A percentile compares a stretch with the other conserved stretches of the same genome.
phyloP scores from a whole-genome alignment of 2,888 invertebrate species.

The Myathropa florea region DNA sequence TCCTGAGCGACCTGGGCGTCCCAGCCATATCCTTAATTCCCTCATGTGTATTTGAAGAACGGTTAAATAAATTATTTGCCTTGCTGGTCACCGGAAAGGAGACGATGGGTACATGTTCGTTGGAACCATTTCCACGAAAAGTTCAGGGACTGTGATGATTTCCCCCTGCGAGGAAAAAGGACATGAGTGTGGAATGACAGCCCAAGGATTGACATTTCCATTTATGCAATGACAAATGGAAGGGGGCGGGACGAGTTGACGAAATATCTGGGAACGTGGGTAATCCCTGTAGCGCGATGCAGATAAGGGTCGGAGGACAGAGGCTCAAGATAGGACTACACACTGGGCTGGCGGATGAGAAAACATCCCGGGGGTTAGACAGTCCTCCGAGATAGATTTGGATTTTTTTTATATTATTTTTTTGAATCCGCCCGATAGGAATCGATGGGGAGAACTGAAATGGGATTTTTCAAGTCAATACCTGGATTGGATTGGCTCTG shows the following conservation, averaged over 20 bases:
- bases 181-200: constrained; percentile 19
- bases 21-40: not conserved
- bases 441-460: not conserved
- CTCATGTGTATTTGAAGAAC: constrained; percentile 17
- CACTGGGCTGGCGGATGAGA: not conserved
- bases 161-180: not conserved
- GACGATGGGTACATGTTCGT: constrained; percentile 5
- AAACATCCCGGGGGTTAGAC: not conserved
- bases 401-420: not conserved
- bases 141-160: constrained; percentile 10
- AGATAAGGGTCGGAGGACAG: not conserved
- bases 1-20: not conserved
- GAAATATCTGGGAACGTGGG: not conserved
- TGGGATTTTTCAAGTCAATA: not conserved
- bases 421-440: not conserved
- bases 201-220: constrained; percentile 42
- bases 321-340: not conserved
- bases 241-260: not conserved
- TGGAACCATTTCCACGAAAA: constrained; percentile 10
- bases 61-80: constrained; percentile 34
- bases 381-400: not conserved
- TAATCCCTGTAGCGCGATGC: not conserved
- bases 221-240: constrained; percentile 44
- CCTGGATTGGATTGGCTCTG: not conserved
- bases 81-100: constrained; percentile 29